These are phyloP conservation scores for Spilogale gracilis DNA, from an alignment of 2,113 vertebrate genomes.

Conservation along the genomic window DNA sequence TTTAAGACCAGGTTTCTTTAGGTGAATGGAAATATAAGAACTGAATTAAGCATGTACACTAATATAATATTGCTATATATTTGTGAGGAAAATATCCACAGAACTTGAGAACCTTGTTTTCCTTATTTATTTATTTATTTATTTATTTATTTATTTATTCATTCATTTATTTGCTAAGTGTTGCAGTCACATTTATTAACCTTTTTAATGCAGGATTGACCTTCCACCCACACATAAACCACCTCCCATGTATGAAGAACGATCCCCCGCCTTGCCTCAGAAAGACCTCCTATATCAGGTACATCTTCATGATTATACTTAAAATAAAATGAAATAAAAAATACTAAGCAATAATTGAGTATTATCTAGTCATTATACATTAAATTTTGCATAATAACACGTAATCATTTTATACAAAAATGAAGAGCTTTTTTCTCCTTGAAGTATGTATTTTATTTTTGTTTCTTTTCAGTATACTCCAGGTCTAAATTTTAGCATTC, in stretches of 20 bases:
- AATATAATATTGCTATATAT: neutral
- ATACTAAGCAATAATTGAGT: neutral
- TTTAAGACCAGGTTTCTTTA: constrained; percentile 34
- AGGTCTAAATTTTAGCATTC: neutral
- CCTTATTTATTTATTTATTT: neutral
- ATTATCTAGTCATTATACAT: neutral
- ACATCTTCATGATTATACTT: constrained; percentile 54
- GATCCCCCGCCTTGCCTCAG: constrained; percentile 76
- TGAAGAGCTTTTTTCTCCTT: neutral
- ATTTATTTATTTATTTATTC: neutral
- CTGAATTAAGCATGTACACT: constrained; percentile 28
- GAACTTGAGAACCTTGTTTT: neutral
- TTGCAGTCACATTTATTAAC: constrained; percentile 35
- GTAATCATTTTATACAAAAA: neutral
- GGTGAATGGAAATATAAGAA: constrained; percentile 39
- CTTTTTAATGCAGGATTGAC: constrained; percentile 86
- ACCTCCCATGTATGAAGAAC: constrained; percentile 83
- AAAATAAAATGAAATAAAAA: constrained; percentile 42
- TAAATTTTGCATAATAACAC: neutral
- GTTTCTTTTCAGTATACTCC: neutral
- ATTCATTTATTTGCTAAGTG: neutral
- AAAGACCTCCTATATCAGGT: constrained; percentile 87
- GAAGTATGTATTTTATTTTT: neutral
- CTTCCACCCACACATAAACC: constrained; percentile 90
- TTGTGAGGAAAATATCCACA: constrained; percentile 32